Base-by-base conservation (phyloP, 2,113 vertebrate species). In the Himantopus leucocephalus region DNA sequence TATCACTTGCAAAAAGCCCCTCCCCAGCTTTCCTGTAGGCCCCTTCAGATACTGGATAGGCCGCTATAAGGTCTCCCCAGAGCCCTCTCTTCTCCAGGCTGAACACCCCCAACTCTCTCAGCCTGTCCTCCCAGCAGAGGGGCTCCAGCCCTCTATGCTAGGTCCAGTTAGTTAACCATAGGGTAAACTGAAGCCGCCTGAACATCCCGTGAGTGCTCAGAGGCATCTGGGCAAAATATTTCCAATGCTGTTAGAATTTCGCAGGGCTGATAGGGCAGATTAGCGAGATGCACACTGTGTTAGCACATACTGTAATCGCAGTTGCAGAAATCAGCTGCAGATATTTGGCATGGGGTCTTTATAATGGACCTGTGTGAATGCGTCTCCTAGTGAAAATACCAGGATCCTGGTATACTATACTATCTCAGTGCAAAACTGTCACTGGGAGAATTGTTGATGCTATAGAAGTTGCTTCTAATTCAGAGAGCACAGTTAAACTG, bases 381-480 rank as follows among this genome's bases (percentile, higher is more conserved):
- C 8, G 70, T 3, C 7, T 73, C 27, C 34, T 43, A 34, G 12
- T 34, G 47, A 90, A 87, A 87, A 58, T 17, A 74, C 4, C 24
- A 73, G 18, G 10, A 45, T 35, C 24, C 37, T 43, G 45, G 17
- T 17, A 22, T 16, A 48, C 11, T 47, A 20, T 27, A 37, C 15
- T 94, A 60, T 5, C 24, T 60, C 18, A 72, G 6, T 70, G 52
- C 35, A 92, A 92, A 90, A 67, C n/a, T 90, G 15, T 80, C 27
- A 55, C 48, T 32, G 37, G 71, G 35, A 92, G 71, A 95, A 94
- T 21, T 82, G 45, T 59, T 95, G 91, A 73, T 20, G 24, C 64
- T 80, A 73, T n/a, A 93, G 32, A 91, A 79, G 68, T 84, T 95
- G 50, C 63, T 94, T 94, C 91, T 91, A 74, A 76, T 78, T 95